Conservation (phyloP, 2,113 vertebrate genomes). For the Heteronetta atricapilla region DNA sequence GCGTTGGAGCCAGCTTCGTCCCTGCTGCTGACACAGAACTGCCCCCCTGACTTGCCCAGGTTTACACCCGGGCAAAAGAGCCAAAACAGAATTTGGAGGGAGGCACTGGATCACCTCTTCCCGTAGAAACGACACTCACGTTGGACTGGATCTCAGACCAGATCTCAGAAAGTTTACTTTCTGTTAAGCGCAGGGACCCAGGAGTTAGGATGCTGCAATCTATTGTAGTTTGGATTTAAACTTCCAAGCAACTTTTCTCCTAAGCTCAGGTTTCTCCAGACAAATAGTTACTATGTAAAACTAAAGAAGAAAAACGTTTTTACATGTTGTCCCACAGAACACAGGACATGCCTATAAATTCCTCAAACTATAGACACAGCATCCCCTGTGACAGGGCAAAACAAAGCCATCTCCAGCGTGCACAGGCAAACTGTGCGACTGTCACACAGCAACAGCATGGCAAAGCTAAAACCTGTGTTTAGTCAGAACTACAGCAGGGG, state of each 20-base stretch:
- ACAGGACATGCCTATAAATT: neutral
- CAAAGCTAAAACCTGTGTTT: neutral
- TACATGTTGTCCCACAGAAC: neutral
- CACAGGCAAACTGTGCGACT: neutral
- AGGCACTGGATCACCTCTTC: neutral
- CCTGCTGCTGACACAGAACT: fast-evolving
- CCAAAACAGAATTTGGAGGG: neutral
- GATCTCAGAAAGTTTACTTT: neutral
- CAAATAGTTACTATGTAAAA: neutral
- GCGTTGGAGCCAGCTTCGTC: neutral
- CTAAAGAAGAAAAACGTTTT: neutral
- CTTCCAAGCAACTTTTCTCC: neutral
- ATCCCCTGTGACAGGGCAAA: neutral
- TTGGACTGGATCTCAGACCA: neutral
- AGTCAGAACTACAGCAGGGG: neutral
- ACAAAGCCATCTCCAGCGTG: neutral
- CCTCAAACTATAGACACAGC: fast-evolving
- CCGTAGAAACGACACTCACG: neutral
- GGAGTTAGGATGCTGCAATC: neutral
- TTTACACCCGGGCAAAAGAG: neutral
- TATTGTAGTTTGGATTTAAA: neutral
- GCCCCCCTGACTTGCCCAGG: neutral
- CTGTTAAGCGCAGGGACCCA: neutral
- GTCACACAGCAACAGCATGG: neutral
- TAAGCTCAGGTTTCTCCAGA: neutral